Base-by-base conservation (phyloP, 1,140 invertebrate species). In the Arctopsyche grandis region DNA sequence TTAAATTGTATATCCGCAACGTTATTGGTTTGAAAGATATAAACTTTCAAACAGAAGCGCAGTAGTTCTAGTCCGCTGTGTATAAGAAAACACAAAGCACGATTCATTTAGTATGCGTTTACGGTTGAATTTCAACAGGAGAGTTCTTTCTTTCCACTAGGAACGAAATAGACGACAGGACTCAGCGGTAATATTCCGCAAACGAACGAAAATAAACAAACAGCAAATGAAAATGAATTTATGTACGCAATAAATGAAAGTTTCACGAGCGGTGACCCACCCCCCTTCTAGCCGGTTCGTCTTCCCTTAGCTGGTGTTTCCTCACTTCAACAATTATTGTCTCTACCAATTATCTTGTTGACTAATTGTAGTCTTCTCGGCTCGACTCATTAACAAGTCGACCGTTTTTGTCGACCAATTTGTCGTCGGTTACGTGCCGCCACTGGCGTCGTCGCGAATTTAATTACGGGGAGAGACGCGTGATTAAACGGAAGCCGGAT, bases 401-500 rank as follows among this genome's bases (percentile, higher is more conserved):
- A 14, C 48, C 48, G 48, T 52, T 52, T 52, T 22, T 60, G n/a
- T 60, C 58, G 16, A 60, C 58, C 58, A 60, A 38, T 60, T 60
- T 60, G 58, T 60, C 58, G 58, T 24, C n/a, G n/a, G 16, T 19
- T 60, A 60, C 58, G 58, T 60, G 58, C 58, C 58, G 16, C 10
- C 19, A 1, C n/a, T 60, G 48, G 48, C 16, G 4, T 60, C 21
- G 58, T 21, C n/a, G 58, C 9, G 21, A 60, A 60, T 60, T 60
- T 60, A 60, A 60, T 60, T 60, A 60, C 48, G 16, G 4, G 48
- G 48, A 14, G 48, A 52, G 48, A 52, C 12, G 16, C 48, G 12
- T 52, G 16, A n/a, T 52, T 38, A 38, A 38, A 38, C 29, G 29
- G 29, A 38, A 38, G 29, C 29, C 29, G 29, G 3, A 4, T 38